Conservation (phyloP, 2,888 invertebrate genomes). For the Cinara cedri region DNA sequence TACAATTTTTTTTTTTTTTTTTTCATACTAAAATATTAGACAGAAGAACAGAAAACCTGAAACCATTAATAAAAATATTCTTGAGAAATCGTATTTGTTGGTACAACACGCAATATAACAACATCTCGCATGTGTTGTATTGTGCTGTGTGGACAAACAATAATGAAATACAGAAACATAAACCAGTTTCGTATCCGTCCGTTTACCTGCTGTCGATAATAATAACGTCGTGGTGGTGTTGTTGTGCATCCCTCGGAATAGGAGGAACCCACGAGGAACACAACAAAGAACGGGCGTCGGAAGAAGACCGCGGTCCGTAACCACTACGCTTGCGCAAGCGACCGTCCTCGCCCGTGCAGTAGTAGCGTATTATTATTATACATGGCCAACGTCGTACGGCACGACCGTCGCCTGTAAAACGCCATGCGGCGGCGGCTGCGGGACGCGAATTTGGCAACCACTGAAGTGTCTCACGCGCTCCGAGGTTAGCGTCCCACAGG, state of each 20-base stretch:
- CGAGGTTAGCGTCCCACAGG: slow-evolving; percentile 57
- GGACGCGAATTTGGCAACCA: slow-evolving; percentile 49
- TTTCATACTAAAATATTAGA: too few relatives aligned
- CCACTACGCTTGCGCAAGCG: neutral
- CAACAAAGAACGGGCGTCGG: too few relatives aligned
- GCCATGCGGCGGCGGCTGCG: neutral
- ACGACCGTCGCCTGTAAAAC: neutral
- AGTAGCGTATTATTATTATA: neutral
- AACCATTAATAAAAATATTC: too few relatives aligned
- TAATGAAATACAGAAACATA: neutral
- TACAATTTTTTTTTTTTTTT: too few relatives aligned
- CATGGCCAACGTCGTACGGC: neutral
- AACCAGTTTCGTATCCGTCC: slow-evolving; percentile 2
- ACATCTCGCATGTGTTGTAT: too few relatives aligned
- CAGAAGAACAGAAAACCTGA: too few relatives aligned
- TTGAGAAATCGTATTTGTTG: too few relatives aligned
- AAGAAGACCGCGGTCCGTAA: neutral
- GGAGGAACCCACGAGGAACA: too few relatives aligned
- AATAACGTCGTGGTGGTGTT: neutral
- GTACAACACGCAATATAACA: too few relatives aligned
- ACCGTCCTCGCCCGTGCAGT: neutral
- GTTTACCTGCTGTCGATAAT: neutral
- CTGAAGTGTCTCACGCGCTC: slow-evolving; percentile 54
- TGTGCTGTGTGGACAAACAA: too few relatives aligned
- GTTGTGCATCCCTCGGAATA: neutral